Percentiles rank a stretch among this genome's conserved stretches.
Evolutionary conservation across 53 echinoderm and acorn worm genomes (phyloP).

Genomic region (Stichopus horrens): DNA sequence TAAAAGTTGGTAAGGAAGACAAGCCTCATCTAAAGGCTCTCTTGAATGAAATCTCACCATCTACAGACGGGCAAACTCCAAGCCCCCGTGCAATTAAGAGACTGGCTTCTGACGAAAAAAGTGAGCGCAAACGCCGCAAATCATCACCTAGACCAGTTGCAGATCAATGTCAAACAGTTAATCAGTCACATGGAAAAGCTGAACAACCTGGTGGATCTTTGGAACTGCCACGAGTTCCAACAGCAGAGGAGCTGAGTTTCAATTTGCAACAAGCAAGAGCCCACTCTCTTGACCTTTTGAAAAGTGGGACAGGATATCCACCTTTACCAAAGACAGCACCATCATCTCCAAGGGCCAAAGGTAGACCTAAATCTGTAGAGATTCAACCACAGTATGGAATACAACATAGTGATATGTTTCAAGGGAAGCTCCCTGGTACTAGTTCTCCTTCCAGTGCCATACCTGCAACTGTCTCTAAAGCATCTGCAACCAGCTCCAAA

Average conservation of each 20-base stretch:
- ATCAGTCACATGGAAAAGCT: slow-evolving; percentile 20
- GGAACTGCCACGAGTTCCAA: slow-evolving; percentile 43
- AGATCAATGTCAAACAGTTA: not conserved
- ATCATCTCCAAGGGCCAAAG: slow-evolving; percentile 27
- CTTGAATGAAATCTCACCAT: slow-evolving; percentile 72
- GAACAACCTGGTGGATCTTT: slow-evolving; percentile 27
- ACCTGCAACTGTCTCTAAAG: not conserved
- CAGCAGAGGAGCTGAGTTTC: slow-evolving; percentile 50
- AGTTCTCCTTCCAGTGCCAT: not conserved
- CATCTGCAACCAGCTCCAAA: slow-evolving; percentile 24
- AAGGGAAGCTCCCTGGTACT: slow-evolving; percentile 5
- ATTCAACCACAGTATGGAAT: slow-evolving; percentile 8
- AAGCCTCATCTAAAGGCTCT: slow-evolving; percentile 85
- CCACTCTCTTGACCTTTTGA: slow-evolving; percentile 31
- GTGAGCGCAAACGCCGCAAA: slow-evolving; percentile 27
- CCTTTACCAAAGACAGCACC: slow-evolving; percentile 38
- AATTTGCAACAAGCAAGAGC: slow-evolving; percentile 47
- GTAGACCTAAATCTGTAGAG: slow-evolving; percentile 35
- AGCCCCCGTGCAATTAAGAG: slow-evolving; percentile 17
- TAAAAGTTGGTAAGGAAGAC: slow-evolving; percentile 56
- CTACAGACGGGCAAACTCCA: slow-evolving; percentile 34
- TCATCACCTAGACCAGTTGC: slow-evolving; percentile 36
- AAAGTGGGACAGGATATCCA: slow-evolving; percentile 26
- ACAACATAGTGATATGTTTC: slow-evolving; percentile 5
- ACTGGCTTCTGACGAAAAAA: slow-evolving; percentile 33